Percentiles rank a stretch among this genome's conserved stretches.
These are phyloP conservation scores for Monoplex corrugatus DNA, from an alignment of 2,888 invertebrate species.

Conservation along the genomic window DNA sequence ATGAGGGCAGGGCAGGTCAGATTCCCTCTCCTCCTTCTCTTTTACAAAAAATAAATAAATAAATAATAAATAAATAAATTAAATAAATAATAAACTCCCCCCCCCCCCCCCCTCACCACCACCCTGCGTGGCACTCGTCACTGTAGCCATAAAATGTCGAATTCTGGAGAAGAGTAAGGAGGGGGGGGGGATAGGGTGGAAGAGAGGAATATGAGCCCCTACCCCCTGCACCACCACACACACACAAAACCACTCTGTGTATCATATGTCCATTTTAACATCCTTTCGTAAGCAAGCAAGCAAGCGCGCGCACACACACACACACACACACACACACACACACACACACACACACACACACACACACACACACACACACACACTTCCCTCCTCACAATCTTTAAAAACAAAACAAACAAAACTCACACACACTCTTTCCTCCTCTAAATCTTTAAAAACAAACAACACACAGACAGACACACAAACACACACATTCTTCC, in stretches of 20 bases:
- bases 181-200: background rate
- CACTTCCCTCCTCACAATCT: background rate
- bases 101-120: no score
- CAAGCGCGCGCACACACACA: background rate
- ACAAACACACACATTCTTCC: background rate
- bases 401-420: background rate
- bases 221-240: background rate
- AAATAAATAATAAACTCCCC: no score
- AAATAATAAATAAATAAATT: no score
- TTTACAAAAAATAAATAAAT: no score
- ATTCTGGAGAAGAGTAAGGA: background rate
- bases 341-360: background rate
- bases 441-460: no score
- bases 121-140: no score
- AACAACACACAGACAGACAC: slow-evolving; percentile 18
- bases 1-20: no score
- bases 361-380: background rate
- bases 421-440: background rate
- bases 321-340: background rate
- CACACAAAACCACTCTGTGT: background rate
- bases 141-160: no score
- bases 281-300: no score
- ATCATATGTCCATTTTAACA: no score
- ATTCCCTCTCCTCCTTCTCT: no score
- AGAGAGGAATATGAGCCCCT: background rate